These are phyloP conservation scores for Bugula neritina DNA, from an alignment of 2,888 invertebrate species.

Conservation along the genomic window DNA sequence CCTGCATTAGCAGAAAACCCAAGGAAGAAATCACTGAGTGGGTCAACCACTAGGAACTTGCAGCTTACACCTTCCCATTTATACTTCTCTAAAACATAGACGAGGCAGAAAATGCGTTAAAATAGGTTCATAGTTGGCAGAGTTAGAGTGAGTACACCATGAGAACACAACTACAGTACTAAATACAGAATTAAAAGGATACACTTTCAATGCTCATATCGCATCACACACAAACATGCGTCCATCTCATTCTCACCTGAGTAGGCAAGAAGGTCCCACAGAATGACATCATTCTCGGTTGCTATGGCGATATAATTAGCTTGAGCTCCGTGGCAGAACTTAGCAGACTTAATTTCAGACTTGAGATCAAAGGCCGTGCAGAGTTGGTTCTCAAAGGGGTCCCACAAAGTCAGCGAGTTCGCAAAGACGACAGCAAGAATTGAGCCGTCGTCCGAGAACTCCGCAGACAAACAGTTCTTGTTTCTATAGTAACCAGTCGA, in stretches of 20 bases:
- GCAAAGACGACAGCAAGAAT: slow-evolving; percentile 67
- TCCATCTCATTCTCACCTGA: no score
- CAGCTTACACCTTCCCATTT: not conserved
- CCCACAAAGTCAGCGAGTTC: slow-evolving; percentile 66
- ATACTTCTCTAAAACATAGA: not conserved
- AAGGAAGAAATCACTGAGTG: not conserved
- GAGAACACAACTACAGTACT: no score
- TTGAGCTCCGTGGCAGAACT: slow-evolving; percentile 9
- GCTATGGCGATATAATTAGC: slow-evolving; percentile 9
- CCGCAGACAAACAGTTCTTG: slow-evolving; percentile 59
- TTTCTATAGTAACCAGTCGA: slow-evolving; percentile 63
- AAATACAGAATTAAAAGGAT: no score
- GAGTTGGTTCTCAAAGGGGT: slow-evolving; percentile 54
- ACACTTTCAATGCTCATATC: no score
- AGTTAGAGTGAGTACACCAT: no score
- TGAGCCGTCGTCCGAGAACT: slow-evolving; percentile 72
- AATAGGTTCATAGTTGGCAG: no score
- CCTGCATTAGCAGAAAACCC: no score
- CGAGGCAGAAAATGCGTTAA: no score
- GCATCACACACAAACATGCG: no score
- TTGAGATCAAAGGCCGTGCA: not conserved
- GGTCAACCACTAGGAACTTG: not conserved
- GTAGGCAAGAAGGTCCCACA: slow-evolving; percentile 20
- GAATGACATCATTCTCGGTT: not conserved
- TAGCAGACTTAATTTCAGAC: not conserved